phyloP scores from a whole-genome alignment of 1,140 invertebrate genomes.

The Drosophila serrata region DNA sequence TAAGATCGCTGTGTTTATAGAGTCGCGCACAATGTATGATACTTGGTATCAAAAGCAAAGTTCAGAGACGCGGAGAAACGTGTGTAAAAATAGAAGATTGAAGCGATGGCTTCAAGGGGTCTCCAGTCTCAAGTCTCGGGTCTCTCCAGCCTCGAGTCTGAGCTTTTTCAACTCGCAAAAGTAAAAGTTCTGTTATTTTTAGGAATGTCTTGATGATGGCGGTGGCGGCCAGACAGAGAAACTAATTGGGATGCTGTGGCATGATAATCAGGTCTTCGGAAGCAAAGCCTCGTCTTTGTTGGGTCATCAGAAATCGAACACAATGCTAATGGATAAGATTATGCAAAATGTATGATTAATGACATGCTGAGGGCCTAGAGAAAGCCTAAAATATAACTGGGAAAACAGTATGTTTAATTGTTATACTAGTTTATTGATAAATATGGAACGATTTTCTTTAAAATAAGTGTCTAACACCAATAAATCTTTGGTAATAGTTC shows the following conservation, averaged over 20 bases:
- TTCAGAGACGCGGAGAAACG: slow-evolving; percentile 55
- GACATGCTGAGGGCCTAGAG: background rate
- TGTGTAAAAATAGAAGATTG: slow-evolving; percentile 63
- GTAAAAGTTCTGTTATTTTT: slow-evolving; percentile 74
- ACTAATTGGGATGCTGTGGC: slow-evolving; percentile 20
- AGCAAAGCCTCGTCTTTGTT: slow-evolving; percentile 10
- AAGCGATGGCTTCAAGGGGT: slow-evolving; percentile 18
- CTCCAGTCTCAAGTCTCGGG: slow-evolving; percentile 7
- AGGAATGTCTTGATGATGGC: slow-evolving; percentile 53
- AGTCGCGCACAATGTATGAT: slow-evolving; percentile 60
- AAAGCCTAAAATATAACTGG: slow-evolving; percentile 1
- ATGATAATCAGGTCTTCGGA: slow-evolving; percentile 25
- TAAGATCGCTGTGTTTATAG: slow-evolving; percentile 61
- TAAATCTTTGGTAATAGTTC: slow-evolving; percentile 17
- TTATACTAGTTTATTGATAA: background rate
- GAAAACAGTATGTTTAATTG: background rate
- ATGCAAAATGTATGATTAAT: slow-evolving; percentile 26
- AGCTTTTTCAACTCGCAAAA: slow-evolving; percentile 63
- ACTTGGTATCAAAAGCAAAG: slow-evolving; percentile 59
- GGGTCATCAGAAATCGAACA: slow-evolving; percentile 40
- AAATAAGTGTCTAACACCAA: background rate
- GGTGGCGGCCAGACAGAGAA: slow-evolving; percentile 20
- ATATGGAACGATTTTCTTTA: too few relatives aligned
- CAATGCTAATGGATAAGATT: slow-evolving; percentile 22
- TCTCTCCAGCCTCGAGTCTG: slow-evolving; percentile 10